Conservation (phyloP, 1,140 invertebrate species). For the Drosophila littoralis region DNA sequence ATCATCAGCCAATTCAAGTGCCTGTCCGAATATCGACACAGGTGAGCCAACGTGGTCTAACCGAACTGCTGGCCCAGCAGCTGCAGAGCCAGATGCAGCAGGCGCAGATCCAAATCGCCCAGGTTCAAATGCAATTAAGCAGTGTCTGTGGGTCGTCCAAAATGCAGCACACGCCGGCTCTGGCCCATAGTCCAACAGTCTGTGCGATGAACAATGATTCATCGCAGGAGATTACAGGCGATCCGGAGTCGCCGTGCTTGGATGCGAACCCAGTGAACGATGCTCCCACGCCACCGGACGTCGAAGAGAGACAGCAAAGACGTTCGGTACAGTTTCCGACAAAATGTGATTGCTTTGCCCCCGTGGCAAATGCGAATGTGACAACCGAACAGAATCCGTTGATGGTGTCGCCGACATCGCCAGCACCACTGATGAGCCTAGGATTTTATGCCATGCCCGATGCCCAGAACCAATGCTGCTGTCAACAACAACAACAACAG, state of each 20-base stretch:
- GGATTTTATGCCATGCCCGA: not conserved
- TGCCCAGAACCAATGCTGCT: not conserved
- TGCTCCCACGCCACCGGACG: not conserved
- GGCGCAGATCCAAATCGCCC: constrained; percentile 54
- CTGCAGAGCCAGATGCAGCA: constrained; percentile 55
- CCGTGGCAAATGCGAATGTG: not conserved
- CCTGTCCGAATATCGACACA: not conserved
- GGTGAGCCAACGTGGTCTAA: constrained; percentile 22
- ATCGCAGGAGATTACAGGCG: not conserved
- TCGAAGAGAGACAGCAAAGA: too few species aligned
- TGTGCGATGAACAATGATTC: not conserved
- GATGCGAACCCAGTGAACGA: not conserved
- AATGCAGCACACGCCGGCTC: constrained; percentile 17
- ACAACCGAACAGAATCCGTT: not conserved
- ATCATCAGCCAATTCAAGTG: not conserved
- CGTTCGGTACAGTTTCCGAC: not conserved
- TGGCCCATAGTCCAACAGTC: not conserved
- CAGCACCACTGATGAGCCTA: constrained; percentile 10
- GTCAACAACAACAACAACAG: too few species aligned
- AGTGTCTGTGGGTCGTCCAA: constrained; percentile 18
- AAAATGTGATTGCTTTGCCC: too few species aligned
- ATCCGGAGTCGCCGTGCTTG: not conserved
- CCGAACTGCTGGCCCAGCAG: constrained; percentile 52
- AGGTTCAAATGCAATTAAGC: constrained; percentile 53
- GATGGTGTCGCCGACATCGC: not conserved